Base-by-base conservation (phyloP, 2,888 invertebrate genomes). In the Elegia similella region DNA sequence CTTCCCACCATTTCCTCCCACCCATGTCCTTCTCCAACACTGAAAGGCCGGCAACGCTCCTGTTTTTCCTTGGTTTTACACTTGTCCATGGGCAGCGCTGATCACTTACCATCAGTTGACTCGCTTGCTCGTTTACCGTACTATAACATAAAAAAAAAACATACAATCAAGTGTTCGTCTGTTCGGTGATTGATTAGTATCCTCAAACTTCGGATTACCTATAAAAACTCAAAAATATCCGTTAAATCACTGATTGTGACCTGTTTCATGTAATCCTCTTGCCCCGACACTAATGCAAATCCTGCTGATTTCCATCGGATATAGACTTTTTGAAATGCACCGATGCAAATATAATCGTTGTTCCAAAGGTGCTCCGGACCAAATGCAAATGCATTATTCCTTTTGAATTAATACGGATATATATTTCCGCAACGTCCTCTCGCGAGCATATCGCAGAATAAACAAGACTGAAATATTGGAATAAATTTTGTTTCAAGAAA, bases 281-380 rank as follows among this genome's bases (percentile, higher is more conserved):
- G 54, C 44, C 30, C 30, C 12, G 44, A 12, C 46, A 13, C 17
- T 32, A 54, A 55, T 55, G 43, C 54, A 54, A 54, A 32, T 43
- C 12, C 42, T 32, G 43, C 34, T 55, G 54, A 15, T 44, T 55
- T 55, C 43, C 44, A 54, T 54, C 43, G 54, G 8, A 43, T 50
- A 34, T 50, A 50, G 50, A 55, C 54, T 55, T 30, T 55, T 55
- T 55, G 44, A 55, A 55, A 55, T 55, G 54, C 54, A 46, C 34
- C 32, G 54, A 55, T 55, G 54, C 44, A 55, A 55, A 55, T 44
- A 55, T 46, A 55, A 55, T 17, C 44, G 34, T 44, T 44, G 30
- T 34, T 44, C 15, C 32, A 29, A 55, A 55, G 44, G 43, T 55
- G 44, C 32, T 34, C 34, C 8, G 44, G 44, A 44, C 44, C 44